Conservation (phyloP, 1,140 invertebrate species). For the silkworm (Bombyx mori) region ASM3026992v2 NC_085128.1:6608001-6608500, state of each 20-base stretch:
- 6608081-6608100: too few species aligned
- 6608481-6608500: too few species aligned
- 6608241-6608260: constrained; percentile 41
- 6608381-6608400: constrained; percentile 69
- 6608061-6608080: too few species aligned
- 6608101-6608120: constrained; percentile 4
- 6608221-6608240: neutral
- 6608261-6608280: constrained; percentile 55
- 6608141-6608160: constrained; percentile 49
- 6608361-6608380: constrained; percentile 67
- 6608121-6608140: constrained; percentile 30
- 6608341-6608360: constrained; percentile 67
- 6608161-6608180: constrained; percentile 56
- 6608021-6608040: too few species aligned
- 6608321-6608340: constrained; percentile 64
- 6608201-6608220: neutral
- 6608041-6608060: too few species aligned
- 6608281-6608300: constrained; percentile 62
- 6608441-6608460: constrained; percentile 8
- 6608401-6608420: constrained; percentile 72
- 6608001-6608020: too few species aligned
- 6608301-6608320: constrained; percentile 66
- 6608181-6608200: neutral
- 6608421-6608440: constrained; percentile 70
- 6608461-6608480: too few species aligned